A percentile compares a stretch with the other conserved stretches of the same genome.
Evolutionary conservation across 1,140 invertebrate species (phyloP).

Genomic region (Frieseomelitta varia): DNA sequence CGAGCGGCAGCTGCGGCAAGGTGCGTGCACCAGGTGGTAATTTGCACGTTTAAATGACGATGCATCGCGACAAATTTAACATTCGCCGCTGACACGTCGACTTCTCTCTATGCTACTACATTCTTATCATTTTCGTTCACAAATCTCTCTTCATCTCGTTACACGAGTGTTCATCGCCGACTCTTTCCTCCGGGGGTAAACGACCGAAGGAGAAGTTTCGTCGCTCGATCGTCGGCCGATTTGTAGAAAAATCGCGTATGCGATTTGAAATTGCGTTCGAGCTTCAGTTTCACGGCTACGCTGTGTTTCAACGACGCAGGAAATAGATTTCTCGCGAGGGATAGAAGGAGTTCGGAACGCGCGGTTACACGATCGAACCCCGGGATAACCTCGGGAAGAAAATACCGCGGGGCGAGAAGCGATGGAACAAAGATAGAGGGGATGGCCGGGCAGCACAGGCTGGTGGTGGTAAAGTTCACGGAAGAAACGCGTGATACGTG

Average conservation of each 20-base stretch:
- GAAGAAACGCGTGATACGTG: slow-evolving; percentile 71
- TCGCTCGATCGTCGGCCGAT: neutral
- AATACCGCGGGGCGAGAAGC: slow-evolving; percentile 40
- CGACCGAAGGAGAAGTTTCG: no score
- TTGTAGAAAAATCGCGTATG: neutral
- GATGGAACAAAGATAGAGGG: slow-evolving; percentile 57
- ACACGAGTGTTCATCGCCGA: no score
- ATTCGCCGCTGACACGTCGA: neutral
- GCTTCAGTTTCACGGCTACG: neutral
- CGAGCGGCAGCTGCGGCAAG: slow-evolving; percentile 31
- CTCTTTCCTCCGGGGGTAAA: neutral
- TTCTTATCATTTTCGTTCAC: neutral
- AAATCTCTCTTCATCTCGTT: neutral
- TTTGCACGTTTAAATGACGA: slow-evolving; percentile 46
- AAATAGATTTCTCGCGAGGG: slow-evolving; percentile 36
- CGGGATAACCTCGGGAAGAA: slow-evolving; percentile 56
- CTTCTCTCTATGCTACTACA: neutral
- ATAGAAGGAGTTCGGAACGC: slow-evolving; percentile 32
- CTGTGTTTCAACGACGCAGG: slow-evolving; percentile 19
- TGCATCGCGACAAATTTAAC: slow-evolving; percentile 39
- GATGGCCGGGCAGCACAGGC: slow-evolving; percentile 1
- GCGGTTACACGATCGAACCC: slow-evolving; percentile 53
- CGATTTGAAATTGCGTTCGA: neutral
- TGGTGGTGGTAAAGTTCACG: slow-evolving; percentile 70
- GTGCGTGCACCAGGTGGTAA: slow-evolving; percentile 26